phyloP scores from a whole-genome alignment of 2,113 vertebrate species.

The Paramisgurnus dabryanus region DNA sequence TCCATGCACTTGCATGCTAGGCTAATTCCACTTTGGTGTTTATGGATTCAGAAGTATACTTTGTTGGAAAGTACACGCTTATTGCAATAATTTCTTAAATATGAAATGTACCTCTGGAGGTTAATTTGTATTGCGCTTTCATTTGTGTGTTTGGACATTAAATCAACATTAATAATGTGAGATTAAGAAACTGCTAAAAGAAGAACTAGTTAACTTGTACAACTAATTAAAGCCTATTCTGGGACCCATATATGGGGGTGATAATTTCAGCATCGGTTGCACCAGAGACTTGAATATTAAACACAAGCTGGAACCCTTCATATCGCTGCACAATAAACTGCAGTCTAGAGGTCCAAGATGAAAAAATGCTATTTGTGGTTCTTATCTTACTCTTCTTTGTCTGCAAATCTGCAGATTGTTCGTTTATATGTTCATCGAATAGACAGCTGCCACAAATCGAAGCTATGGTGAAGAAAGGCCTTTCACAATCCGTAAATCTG shows the following conservation, averaged over 20 bases:
- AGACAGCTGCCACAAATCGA: constrained; percentile 57
- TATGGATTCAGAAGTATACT: not conserved
- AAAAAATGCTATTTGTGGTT: constrained; percentile 62
- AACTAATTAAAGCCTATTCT: constrained; percentile 63
- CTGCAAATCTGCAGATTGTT: constrained; percentile 55
- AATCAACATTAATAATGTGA: constrained; percentile 57
- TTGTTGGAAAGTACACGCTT: not conserved
- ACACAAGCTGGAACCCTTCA: constrained; percentile 52
- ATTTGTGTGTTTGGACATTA: constrained; percentile 54
- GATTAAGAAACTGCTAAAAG: constrained; percentile 58
- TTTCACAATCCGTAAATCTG: constrained; percentile 61
- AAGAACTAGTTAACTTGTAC: constrained; percentile 54
- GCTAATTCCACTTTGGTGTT: constrained; percentile 1
- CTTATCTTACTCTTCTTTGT: constrained; percentile 56
- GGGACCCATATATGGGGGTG: constrained; percentile 41
- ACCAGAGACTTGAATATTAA: constrained; percentile 34
- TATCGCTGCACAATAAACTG: constrained; percentile 49
- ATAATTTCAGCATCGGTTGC: constrained; percentile 50
- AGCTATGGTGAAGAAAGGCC: constrained; percentile 48
- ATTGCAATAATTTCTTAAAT: not conserved
- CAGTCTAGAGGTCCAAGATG: constrained; percentile 60
- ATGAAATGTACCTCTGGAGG: constrained; percentile 1
- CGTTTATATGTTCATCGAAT: constrained; percentile 50
- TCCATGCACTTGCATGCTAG: constrained; percentile 7
- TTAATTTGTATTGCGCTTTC: constrained; percentile 27